A percentile compares a stretch with the other conserved stretches of the same genome.
Conservation (phyloP, 1,140 invertebrate genomes). For the Thaumatotibia leucotreta region DNA sequence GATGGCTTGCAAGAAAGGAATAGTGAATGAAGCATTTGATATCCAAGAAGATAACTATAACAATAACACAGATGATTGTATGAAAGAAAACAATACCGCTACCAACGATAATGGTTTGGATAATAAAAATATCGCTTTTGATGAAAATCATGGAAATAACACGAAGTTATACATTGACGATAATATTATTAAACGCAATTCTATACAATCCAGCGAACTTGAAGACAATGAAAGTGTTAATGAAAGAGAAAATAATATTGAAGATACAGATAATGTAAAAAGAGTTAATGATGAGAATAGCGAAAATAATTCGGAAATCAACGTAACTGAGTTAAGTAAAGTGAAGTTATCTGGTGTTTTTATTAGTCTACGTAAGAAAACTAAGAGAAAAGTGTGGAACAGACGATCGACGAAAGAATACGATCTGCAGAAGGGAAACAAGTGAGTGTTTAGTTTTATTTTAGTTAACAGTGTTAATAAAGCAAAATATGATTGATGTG, state of each 20-base stretch:
- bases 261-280: neutral
- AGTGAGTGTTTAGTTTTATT: neutral
- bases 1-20: neutral
- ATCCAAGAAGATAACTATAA: neutral
- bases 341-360: neutral
- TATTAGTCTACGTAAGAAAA: neutral
- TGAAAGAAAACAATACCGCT: neutral
- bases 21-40: neutral
- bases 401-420: neutral
- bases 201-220: too few relatives aligned
- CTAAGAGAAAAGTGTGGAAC: neutral
- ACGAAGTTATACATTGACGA: neutral
- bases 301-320: neutral
- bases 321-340: neutral
- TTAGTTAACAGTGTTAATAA: neutral
- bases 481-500: neutral
- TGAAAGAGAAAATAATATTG: neutral
- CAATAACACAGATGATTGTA: neutral
- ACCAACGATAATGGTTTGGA: neutral
- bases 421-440: neutral
- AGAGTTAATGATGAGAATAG: neutral
- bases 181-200: too few relatives aligned
- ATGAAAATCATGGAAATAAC: neutral
- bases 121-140: neutral
- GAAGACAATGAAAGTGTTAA: neutral